Evolutionary conservation across 1,140 invertebrate genomes (phyloP), one percentile per base, ranked within the genome.

Genomic region (Mizuhopecten yessoensis): DNA sequence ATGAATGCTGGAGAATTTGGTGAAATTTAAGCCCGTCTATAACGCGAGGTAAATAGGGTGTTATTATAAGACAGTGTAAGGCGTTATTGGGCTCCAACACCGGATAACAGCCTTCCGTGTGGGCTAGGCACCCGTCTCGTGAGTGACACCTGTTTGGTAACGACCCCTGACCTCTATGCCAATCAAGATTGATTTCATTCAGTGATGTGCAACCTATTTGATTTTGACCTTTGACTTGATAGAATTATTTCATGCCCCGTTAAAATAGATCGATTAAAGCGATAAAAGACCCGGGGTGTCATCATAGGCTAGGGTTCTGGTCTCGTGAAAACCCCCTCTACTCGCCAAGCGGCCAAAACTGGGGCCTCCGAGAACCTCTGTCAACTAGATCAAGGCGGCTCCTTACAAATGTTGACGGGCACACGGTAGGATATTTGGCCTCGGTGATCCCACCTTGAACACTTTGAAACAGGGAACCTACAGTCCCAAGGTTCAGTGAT

Each of bases 201-300:
- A 75, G 23, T 75, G 57, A 75, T 75, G 57, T 75, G 57, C 57
- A 75, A 75, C 57, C 57, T 75, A 75, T 75, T 75, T 75, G 57
- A 75, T 75, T 75, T 75, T 75, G 57, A 75, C 57, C 57, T 75
- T 75, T 75, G n/a, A 75, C 57, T 75, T 75, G 1, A 75, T 75
- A 75, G 57, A 75, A 75, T 75, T 75, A 75, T 75, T 75, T 75
- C 57, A 75, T 75, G 57, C 57, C 29, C 57, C 57, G n/a, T 75
- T 75, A 75, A 75, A 75, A 75, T 75, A 75, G 57, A 75, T 75
- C 57, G 57, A 75, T 75, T 75, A 75, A 75, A 75, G 29, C 17
- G 57, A 75, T 75, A 75, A 75, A 75, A 29, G 57, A 29, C 57
- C n/a, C 23, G 0, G 57, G 1, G 57, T 29, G 57, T 75, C 57